Evolutionary conservation across 2,113 vertebrate species (phyloP), one percentile per base, ranked within the genome.

Genomic region (Mugil cephalus): DNA sequence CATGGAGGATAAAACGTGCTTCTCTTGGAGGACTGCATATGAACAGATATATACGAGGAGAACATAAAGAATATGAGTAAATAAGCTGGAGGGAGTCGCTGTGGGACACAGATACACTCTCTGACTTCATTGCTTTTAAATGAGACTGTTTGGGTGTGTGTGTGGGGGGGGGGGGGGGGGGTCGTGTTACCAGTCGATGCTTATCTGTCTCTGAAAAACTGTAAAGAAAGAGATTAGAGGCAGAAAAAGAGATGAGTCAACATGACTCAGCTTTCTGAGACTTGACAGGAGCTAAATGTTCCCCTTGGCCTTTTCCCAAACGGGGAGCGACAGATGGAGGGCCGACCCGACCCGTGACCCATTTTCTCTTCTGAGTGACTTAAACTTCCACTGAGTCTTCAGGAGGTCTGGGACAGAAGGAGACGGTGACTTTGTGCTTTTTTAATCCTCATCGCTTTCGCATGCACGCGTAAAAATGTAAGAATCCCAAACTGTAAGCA

Each of bases 241-340:
- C 45, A n/a, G 35, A 68, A 34, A 43, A 61, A 63, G 53, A 52
- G 70, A 66, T 17, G 78, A 77, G 62, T 81, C 70, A n/a, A 39
- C 83, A 51, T 68, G 77, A 86, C 70, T 88, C 71, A 35, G 83
- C 86, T 35, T 10, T 65, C 51, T 50, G 46, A 35, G 42, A 8
- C 10, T 58, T 36, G 77, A 85, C 70, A 55, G 43, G 18, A 47
- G 40, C 42, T 54, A 76, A 76, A 85, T 65, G 65, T 80, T 60
- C 40, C 54, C 14, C 34, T 56, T 58, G 62, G 79, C 83, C 53
- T 65, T 50, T 40, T 52, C 68, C 75, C 56, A 46, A 71, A 77
- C 19, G 7, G 11, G 19, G 4, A 46, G 71, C 58, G 48, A 72
- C 84, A 84, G 86, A 73, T 47, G 77, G 80, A 54, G 50, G 53